Evolutionary conservation across 2,797 vertebrate species (phyloP).

Genomic region (Siniperca undulata): DNA sequence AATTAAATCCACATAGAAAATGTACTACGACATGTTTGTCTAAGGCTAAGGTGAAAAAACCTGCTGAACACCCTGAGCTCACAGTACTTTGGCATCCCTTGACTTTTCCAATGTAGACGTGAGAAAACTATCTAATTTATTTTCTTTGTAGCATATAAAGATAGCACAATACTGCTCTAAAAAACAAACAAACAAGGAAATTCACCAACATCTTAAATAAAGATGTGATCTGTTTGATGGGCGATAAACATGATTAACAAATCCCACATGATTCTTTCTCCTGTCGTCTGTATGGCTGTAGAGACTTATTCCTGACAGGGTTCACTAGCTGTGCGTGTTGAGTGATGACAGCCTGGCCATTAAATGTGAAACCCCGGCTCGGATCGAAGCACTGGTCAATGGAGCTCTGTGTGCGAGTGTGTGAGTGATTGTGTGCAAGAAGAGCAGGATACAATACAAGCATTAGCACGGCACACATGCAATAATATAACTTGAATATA

Average conservation of each 20-base stretch:
- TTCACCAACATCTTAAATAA: constrained; percentile 3
- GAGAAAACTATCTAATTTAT: not conserved
- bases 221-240: constrained; percentile 25
- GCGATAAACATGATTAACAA: constrained; percentile 20
- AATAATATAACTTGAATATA: constrained; percentile 65
- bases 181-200: constrained; percentile 10
- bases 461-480: constrained; percentile 69
- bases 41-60: constrained; percentile 22
- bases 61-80: constrained; percentile 60
- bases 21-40: not conserved
- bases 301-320: constrained; percentile 37
- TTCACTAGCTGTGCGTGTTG: constrained; percentile 79
- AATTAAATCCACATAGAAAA: constrained; percentile 12
- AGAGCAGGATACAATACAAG: constrained; percentile 51
- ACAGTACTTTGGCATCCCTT: constrained; percentile 41
- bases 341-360: constrained; percentile 78
- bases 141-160: constrained; percentile 9
- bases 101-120: not conserved
- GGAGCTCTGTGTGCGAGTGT: constrained; percentile 42
- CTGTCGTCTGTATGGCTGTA: constrained; percentile 7
- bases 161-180: constrained; percentile 6
- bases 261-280: constrained; percentile 9
- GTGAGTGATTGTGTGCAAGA: constrained; percentile 16
- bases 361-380: constrained; percentile 62
- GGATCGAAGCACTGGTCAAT: constrained; percentile 63